Evolutionary conservation across 2,888 invertebrate genomes (phyloP), one percentile per base, ranked within the genome.

Genomic region (Automeris io): DNA sequence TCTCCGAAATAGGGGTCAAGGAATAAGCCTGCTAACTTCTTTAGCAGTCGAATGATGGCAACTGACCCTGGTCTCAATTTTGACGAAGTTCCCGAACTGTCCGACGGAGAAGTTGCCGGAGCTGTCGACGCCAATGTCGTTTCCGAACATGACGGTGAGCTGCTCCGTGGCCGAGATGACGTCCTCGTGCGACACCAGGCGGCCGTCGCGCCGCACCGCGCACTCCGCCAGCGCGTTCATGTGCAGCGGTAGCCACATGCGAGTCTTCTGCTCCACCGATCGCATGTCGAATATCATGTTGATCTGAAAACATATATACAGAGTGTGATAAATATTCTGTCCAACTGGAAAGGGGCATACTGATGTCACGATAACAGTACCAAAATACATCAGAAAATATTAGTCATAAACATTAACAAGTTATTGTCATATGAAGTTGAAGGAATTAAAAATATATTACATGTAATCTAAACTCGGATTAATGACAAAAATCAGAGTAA

Each of bases 141-240:
- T 85, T n/a, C 67, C 70, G 45, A 89, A 88, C 18, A 86, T 76
- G 13, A 95, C 89, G 0, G 94, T 93, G 49, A 95, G 93, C 37
- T 90, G 89, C 59, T 94, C 93, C 19, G 95, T 88, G 57, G 93
- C 88, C 0, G 92, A 89, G n/a, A 96, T 92, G 12, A 97, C 91
- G 1, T 92, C 90, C 61, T 92, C 91, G 61, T 92, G 90, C 0
- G 91, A 79, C 2, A 94, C 64, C 1, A 91, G 69, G 7, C 61
- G 50, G 5, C 75, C 89, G 3, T 88, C 87, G 45, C 90, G 88
- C 25, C 88, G 68, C 6, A 96, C 88, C 0, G 95, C 91, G 39
- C 93, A 92, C 70, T 96, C 95, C 12, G 92, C 88, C 18, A 97
- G 67, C 0, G 92, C 88, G 70, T 95, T 93, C 39, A 93, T 75